Percentiles rank a stretch among this genome's conserved stretches.
Conservation (phyloP, 2,113 vertebrate genomes). For the Phrynosoma blainvillii region DNA sequence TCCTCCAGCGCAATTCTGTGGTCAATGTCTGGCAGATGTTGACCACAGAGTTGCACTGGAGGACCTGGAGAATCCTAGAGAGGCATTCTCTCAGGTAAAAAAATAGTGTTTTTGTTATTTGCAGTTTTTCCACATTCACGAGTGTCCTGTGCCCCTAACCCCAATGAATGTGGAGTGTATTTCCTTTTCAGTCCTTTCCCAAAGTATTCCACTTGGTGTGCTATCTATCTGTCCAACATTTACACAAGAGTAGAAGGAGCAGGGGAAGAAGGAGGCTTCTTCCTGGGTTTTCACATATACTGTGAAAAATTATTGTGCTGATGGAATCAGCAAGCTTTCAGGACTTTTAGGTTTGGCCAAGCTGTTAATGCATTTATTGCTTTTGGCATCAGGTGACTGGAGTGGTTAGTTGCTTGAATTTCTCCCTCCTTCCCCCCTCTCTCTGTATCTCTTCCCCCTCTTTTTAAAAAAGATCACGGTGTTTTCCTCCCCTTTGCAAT, state of each 20-base stretch:
- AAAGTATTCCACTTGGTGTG: constrained; percentile 51
- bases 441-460: background rate
- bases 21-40: too few species aligned
- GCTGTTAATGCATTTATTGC: constrained; percentile 58
- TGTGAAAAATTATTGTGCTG: constrained; percentile 58
- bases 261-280: background rate
- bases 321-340: constrained; percentile 52
- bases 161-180: too few species aligned
- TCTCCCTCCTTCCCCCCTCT: constrained; percentile 25
- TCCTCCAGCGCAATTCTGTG: too few species aligned
- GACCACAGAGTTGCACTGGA: too few species aligned
- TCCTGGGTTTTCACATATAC: constrained; percentile 35
- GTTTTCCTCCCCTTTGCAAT: constrained; percentile 64
- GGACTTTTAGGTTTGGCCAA: constrained; percentile 58
- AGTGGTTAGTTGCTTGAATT: constrained; percentile 49
- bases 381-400: constrained; percentile 63
- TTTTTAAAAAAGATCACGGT: constrained; percentile 36
- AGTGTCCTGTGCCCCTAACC: too few species aligned
- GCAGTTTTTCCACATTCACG: too few species aligned
- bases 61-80: too few species aligned
- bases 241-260: constrained; percentile 23
- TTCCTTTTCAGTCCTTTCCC: constrained; percentile 48
- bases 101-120: too few species aligned
- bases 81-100: too few species aligned
- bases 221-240: constrained; percentile 23